A percentile compares a stretch with the other conserved stretches of the same genome.
Evolutionary conservation across 2,888 invertebrate genomes (phyloP).

Genomic region (Dasypogon diadema): DNA sequence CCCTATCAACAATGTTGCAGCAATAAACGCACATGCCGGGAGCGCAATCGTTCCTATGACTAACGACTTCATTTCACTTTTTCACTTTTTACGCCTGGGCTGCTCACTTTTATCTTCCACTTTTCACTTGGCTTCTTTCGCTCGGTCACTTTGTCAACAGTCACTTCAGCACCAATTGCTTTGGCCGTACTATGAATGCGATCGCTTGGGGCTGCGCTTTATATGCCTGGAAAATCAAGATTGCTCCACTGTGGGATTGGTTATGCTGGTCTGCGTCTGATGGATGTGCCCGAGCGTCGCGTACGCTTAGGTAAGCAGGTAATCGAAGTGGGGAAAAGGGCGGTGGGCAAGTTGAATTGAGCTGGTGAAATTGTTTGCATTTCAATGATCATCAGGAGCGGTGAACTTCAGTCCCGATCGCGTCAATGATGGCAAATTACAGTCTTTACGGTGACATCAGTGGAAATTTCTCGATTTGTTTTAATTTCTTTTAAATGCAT

Average conservation of each 20-base stretch:
- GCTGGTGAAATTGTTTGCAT: constrained; percentile 43
- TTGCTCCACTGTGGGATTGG: constrained; percentile 19
- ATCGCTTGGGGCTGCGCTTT: constrained; percentile 19
- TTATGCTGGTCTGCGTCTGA: constrained; percentile 16
- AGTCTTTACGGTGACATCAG: constrained; percentile 32
- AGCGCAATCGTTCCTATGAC: not conserved
- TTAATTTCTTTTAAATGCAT: constrained; percentile 13
- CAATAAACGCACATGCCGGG: not conserved
- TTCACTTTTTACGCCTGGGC: not conserved
- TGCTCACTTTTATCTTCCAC: not conserved
- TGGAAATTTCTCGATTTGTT: not conserved
- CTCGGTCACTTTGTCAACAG: constrained; percentile 24
- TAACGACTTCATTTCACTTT: constrained; percentile 38
- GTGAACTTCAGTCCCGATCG: constrained; percentile 15
- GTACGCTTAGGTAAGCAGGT: no score
- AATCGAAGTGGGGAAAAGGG: not conserved
- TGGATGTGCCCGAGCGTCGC: not conserved
- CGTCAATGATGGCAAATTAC: constrained; percentile 17
- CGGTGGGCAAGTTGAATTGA: not conserved
- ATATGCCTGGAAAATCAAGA: constrained; percentile 15
- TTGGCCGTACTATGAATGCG: constrained; percentile 12
- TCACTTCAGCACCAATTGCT: not conserved
- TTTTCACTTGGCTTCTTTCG: constrained; percentile 10
- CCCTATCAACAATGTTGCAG: not conserved
- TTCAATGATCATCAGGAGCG: constrained; percentile 32